Conservation (phyloP, 2,113 vertebrate genomes). For the Oriolus oriolus region DNA sequence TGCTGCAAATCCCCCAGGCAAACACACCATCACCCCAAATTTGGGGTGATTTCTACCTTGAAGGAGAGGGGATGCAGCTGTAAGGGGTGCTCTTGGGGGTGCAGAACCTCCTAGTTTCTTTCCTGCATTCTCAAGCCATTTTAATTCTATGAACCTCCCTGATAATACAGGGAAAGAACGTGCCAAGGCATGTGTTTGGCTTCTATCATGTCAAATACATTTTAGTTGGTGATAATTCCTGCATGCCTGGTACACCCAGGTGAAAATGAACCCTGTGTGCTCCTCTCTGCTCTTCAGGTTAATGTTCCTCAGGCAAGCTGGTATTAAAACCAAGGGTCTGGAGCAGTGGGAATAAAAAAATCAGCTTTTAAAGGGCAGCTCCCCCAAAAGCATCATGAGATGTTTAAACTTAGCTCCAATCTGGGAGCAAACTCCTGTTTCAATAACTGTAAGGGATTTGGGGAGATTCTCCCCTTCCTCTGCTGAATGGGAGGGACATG, state of each 20-base stretch:
- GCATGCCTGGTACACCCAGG: background rate
- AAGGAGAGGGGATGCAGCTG: background rate
- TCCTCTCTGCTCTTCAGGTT: background rate
- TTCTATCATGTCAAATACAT: background rate
- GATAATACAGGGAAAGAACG: background rate
- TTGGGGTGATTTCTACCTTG: background rate
- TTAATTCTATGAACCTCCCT: background rate
- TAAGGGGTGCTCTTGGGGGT: background rate
- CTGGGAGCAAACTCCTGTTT: background rate
- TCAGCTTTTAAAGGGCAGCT: background rate
- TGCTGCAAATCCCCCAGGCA: background rate
- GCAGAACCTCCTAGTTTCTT: background rate
- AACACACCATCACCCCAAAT: background rate
- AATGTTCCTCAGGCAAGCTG: accelerated
- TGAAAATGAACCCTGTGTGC: background rate
- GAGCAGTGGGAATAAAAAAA: background rate
- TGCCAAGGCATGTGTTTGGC: background rate
- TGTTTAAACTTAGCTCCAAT: background rate
- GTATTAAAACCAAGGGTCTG: background rate
- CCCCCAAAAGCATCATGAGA: background rate
- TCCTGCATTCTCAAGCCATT: background rate
- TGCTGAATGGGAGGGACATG: accelerated
- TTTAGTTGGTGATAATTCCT: background rate
- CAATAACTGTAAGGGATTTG: background rate
- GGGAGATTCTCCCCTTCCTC: background rate